Conservation (phyloP, 2,797 vertebrate species). For the Bovichtus variegatus region DNA sequence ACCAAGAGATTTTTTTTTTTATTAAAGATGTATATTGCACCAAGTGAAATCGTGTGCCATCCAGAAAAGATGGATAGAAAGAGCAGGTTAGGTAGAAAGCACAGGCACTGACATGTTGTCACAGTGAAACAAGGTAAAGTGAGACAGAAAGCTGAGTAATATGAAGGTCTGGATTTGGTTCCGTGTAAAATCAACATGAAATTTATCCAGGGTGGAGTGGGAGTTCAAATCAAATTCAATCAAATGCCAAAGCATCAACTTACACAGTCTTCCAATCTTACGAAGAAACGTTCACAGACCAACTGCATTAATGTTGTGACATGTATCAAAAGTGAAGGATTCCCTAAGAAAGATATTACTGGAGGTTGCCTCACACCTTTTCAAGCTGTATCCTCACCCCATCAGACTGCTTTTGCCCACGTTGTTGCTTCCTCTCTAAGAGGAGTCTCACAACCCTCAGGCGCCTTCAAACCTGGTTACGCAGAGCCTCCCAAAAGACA, state of each 20-base stretch:
- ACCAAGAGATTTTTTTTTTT: not conserved
- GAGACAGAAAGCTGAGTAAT: constrained; percentile 22
- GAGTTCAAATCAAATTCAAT: constrained; percentile 34
- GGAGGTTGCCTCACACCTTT: constrained; percentile 55
- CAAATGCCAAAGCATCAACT: constrained; percentile 24
- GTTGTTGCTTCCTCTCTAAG: constrained; percentile 22
- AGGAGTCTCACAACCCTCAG: constrained; percentile 31
- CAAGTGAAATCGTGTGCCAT: not conserved
- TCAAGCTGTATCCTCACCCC: constrained; percentile 22
- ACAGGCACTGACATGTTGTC: not conserved
- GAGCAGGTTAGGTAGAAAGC: not conserved
- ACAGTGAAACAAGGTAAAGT: constrained; percentile 3
- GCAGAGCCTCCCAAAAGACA: constrained; percentile 16
- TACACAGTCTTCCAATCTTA: constrained; percentile 17
- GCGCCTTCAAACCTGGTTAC: constrained; percentile 13
- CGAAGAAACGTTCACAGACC: constrained; percentile 25
- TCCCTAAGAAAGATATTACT: constrained; percentile 41
- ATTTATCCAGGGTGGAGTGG: constrained; percentile 17
- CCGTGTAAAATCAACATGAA: constrained; percentile 17
- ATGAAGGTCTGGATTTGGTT: constrained; percentile 25
- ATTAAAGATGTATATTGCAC: not conserved
- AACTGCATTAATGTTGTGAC: constrained; percentile 23
- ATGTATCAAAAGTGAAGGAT: constrained; percentile 38
- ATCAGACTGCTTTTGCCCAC: constrained; percentile 30
- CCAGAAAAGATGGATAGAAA: not conserved